Evolutionary conservation across 2,888 invertebrate genomes (phyloP).

Genomic region (Cheilosia pagana): DNA sequence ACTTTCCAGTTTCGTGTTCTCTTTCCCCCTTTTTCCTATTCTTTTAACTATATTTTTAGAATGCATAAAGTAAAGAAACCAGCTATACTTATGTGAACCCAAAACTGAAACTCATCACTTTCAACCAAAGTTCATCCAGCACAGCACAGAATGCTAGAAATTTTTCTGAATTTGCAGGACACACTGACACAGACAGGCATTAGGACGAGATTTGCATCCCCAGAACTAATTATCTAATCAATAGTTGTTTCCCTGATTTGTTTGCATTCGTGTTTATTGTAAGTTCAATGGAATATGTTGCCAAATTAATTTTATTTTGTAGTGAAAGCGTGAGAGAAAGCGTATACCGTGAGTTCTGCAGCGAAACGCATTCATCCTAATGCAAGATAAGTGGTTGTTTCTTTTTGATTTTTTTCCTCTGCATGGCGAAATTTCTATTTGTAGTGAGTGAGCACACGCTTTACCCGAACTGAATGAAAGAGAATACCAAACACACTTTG

Average conservation of each 20-base stretch:
- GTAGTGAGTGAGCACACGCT: conserved; percentile 20
- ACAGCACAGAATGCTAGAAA: not conserved
- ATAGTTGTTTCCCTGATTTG: conserved; percentile 8
- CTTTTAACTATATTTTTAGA: conserved; percentile 44
- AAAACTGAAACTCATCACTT: not conserved
- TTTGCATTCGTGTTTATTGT: conserved; percentile 53
- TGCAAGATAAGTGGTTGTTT: conserved; percentile 56
- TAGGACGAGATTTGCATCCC: conserved; percentile 27
- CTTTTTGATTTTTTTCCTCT: conserved; percentile 43
- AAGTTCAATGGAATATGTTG: conserved; percentile 63
- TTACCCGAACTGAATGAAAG: conserved; percentile 17
- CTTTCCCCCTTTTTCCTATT: conserved; percentile 7
- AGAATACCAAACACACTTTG: conserved; percentile 46
- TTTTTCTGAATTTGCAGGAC: conserved; percentile 17
- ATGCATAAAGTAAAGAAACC: not conserved
- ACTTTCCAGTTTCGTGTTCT: not conserved
- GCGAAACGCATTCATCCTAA: conserved; percentile 2
- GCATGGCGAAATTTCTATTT: conserved; percentile 66
- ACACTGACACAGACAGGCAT: conserved; percentile 17
- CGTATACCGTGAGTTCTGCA: conserved; percentile 20
- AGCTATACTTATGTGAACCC: no score
- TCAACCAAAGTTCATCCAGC: not conserved
- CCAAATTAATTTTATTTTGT: conserved; percentile 67
- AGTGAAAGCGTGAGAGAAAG: conserved; percentile 37
- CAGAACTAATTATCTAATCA: not conserved